Conservation (phyloP, 2,797 vertebrate genomes). For the Leptoclinus maculatus region DNA sequence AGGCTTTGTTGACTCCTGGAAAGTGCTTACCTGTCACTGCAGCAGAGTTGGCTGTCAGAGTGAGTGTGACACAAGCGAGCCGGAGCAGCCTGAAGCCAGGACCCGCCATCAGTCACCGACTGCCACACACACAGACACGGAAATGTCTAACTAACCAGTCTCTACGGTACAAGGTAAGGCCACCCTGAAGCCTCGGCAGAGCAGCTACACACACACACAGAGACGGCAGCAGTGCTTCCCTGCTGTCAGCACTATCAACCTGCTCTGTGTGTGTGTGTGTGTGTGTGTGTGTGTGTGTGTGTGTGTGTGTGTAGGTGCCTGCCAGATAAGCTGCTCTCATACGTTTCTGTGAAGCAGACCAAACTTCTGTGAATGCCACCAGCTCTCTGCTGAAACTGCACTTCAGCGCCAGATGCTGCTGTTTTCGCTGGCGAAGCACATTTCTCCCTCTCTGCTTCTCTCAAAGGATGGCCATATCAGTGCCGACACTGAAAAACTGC, state of each 20-base stretch:
- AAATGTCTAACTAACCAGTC: conserved; percentile 81
- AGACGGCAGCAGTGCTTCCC: conserved; percentile 69
- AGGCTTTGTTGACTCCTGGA: conserved; percentile 77
- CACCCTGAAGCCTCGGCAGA: conserved; percentile 71
- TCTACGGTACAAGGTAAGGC: conserved; percentile 75
- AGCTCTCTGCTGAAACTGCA: conserved; percentile 84
- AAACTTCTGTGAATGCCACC: conserved; percentile 81
- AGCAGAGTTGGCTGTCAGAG: conserved; percentile 75
- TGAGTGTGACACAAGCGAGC: conserved; percentile 73
- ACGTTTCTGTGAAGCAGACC: conserved; percentile 74
- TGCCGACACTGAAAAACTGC: conserved; percentile 68
- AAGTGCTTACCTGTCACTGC: conserved; percentile 82
- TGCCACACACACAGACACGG: conserved; percentile 69
- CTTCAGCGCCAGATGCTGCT: conserved; percentile 74
- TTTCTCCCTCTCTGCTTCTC: conserved; percentile 61
- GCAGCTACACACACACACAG: conserved; percentile 34
- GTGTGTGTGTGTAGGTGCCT: conserved; percentile 39
- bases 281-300: conserved; percentile 31
- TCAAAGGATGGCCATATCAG: conserved; percentile 78
- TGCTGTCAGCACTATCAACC: conserved; percentile 81
- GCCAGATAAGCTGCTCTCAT: conserved; percentile 81
- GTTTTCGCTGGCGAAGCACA: conserved; percentile 72
- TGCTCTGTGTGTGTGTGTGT: conserved; percentile 37
- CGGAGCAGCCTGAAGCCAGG: conserved; percentile 74
- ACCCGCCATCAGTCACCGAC: conserved; percentile 76